Base-by-base conservation (phyloP, 2,797 vertebrate genomes). In the Sebastes iracundus region DNA sequence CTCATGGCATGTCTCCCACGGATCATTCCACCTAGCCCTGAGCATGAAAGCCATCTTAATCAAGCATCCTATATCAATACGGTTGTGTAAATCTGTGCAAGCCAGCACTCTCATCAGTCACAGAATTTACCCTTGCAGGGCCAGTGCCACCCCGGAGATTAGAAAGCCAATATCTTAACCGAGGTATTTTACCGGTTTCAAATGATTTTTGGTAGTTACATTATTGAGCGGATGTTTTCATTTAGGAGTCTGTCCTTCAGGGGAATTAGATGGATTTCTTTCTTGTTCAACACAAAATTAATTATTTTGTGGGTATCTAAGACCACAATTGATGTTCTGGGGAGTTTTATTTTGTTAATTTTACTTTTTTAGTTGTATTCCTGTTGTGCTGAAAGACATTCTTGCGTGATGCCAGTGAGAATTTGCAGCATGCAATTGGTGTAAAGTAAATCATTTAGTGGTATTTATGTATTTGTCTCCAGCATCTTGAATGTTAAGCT, bases 21-120 rank as follows among this genome's bases (percentile, higher is more conserved):
- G 62, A 89, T 84, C 80, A 81, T 75, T 87, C 79, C 68, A 46
- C 66, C 53, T 22, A 52, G 42, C 66, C 23, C 46, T 14, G 20
- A 83, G 77, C 75, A 38, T 33, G 46, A 77, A 88, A 88, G 86
- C 61, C 68, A 84, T 91, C 88, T 92, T 87, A 82, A 92, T 92
- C 84, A 83, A 79, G 73, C 67, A 16, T 69, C 65, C 79, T 53
- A 28, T 79, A 88, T 92, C 72, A 85, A 87, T 79, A 76, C 0
- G 22, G 63, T 67, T 33, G 76, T 86, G 77, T 91, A 92, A 89
- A 87, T 92, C 85, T 86, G 72, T 72, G 67, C 56, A 52, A 55
- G 77, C 59, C 58, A 42, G 76, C 84, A 83, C 80, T 85, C 69
- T 86, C 72, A 90, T 89, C 79, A 85, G 79, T 90, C 86, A 85